phyloP scores from a whole-genome alignment of 2,888 invertebrate species.

The Trichogramma dendrolimi region DNA sequence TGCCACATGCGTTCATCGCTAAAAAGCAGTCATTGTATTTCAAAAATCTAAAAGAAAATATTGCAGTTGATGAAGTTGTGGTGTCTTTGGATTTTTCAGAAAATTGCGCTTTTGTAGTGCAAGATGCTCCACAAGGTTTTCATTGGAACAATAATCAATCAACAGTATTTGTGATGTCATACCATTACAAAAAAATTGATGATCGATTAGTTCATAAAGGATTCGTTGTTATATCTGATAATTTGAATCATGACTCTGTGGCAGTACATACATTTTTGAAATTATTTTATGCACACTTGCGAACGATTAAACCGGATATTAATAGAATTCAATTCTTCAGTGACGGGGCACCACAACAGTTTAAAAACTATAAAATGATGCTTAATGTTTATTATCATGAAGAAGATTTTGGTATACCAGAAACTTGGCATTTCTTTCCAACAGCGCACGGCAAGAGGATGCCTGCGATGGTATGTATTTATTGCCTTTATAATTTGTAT shows the following conservation, averaged over 20 bases:
- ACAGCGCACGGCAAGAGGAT: conserved; percentile 28
- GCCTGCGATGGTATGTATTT: conserved; percentile 28
- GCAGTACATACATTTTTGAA: conserved; percentile 19
- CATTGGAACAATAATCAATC: conserved; percentile 26
- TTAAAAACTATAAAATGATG: conserved; percentile 27
- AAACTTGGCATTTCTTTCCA: conserved; percentile 28
- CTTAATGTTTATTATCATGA: conserved; percentile 25
- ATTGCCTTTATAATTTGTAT: too few species aligned
- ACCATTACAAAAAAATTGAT: conserved; percentile 16
- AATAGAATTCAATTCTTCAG: conserved; percentile 21
- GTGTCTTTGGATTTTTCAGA: conserved; percentile 19
- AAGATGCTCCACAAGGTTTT: not conserved
- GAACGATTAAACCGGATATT: not conserved
- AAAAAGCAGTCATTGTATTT: conserved; percentile 18
- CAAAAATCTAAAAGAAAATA: conserved; percentile 13
- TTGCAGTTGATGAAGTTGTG: conserved; percentile 19
- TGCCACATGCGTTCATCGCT: conserved; percentile 21
- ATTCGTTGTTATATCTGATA: conserved; percentile 25
- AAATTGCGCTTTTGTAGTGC: too few species aligned
- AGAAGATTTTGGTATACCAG: conserved; percentile 23
- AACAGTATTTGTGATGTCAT: conserved; percentile 25
- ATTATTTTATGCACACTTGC: conserved; percentile 5
- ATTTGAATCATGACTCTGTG: conserved; percentile 24
- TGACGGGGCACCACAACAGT: conserved; percentile 28
- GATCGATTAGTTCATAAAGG: conserved; percentile 20